Percentiles rank a stretch among this genome's conserved stretches.
Evolutionary conservation across 2,797 vertebrate species (phyloP).

Genomic region (Pempheris klunzingeri): DNA sequence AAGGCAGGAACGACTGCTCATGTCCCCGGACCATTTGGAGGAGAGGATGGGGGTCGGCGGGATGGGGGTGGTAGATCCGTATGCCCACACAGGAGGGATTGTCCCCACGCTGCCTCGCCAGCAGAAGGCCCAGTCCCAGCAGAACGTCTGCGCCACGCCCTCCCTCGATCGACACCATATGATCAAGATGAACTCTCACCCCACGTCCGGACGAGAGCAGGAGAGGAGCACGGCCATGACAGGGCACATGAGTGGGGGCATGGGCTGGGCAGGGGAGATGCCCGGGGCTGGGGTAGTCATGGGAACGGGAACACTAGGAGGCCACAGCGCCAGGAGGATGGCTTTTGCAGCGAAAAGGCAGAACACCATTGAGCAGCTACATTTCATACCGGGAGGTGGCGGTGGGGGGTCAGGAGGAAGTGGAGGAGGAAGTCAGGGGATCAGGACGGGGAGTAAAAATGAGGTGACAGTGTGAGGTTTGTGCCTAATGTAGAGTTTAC

Average conservation of each 20-base stretch:
- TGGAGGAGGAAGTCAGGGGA: slow-evolving; percentile 88
- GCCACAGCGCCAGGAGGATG: slow-evolving; percentile 89
- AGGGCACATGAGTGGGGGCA: slow-evolving; percentile 85
- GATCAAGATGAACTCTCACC: slow-evolving; percentile 94
- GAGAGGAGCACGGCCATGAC: slow-evolving; percentile 84
- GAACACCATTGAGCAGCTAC: slow-evolving; percentile 95
- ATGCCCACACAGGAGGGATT: slow-evolving; percentile 77
- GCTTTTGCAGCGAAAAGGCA: slow-evolving; percentile 92
- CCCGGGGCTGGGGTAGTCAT: slow-evolving; percentile 85
- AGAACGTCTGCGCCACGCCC: slow-evolving; percentile 89
- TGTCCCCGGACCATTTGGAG: slow-evolving; percentile 84
- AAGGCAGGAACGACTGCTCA: slow-evolving; percentile 79
- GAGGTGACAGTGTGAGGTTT: slow-evolving; percentile 92
- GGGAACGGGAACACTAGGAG: slow-evolving; percentile 87
- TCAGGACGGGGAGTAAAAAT: slow-evolving; percentile 94
- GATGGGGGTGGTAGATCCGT: slow-evolving; percentile 77
- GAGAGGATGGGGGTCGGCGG: slow-evolving; percentile 78
- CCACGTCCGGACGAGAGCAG: slow-evolving; percentile 87
- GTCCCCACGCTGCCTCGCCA: slow-evolving; percentile 88
- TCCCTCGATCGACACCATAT: slow-evolving; percentile 91
- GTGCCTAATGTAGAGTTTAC: slow-evolving; percentile 70
- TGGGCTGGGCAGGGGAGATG: slow-evolving; percentile 83
- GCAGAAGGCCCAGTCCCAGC: slow-evolving; percentile 91
- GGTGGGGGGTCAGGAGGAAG: slow-evolving; percentile 83
- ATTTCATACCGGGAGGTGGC: slow-evolving; percentile 93